Evolutionary conservation across 2,113 vertebrate species (phyloP), one percentile per base, ranked within the genome.

Genomic region (Tiliqua scincoides): DNA sequence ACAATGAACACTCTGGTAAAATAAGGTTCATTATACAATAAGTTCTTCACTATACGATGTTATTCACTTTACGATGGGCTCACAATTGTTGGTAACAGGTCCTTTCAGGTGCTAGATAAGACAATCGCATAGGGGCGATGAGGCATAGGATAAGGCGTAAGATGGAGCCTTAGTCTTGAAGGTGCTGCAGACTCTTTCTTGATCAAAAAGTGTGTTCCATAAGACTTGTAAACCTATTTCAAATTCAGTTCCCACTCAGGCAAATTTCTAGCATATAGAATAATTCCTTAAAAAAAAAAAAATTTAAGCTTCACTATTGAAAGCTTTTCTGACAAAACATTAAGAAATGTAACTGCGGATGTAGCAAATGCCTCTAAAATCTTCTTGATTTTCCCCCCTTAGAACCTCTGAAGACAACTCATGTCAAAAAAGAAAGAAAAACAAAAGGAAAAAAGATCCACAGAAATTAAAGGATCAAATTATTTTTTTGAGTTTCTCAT

Each of bases 321-420:
- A 30, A 17, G 61, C 18, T n/a, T 52, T 76, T 91, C 25, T 10
- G 12, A 32, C 14, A 79, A 72, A 0, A 27, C 40, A n/a, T 65
- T 10, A n/a, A 48, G 25, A 54, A 35, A 75, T 74, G 54, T 40
- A 61, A 67, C 4, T 37, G 5, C 15, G 89, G 83, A 48, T 0
- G 2, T 84, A 82, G 89, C 35, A 20, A 1, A 35, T 40, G 63
- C 43, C 48, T n/a, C 81, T 91, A 88, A 70, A 10, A 1, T 30
- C 43, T 95, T 84, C 54, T 93, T 93, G 95, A 35, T 91, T 91
- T 96, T 75, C 10, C n/a, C 40, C 97, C 87, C n/a, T 14, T 96
- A 99, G 99, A 96, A 97, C 82, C 97, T 97, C 93, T 98, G 97
- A 98, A 96, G 95, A 94, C 95, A 61, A 90, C 27, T 93, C 20